Evolutionary conservation across 2,888 invertebrate genomes (phyloP).

Genomic region (Sipha maydis): DNA sequence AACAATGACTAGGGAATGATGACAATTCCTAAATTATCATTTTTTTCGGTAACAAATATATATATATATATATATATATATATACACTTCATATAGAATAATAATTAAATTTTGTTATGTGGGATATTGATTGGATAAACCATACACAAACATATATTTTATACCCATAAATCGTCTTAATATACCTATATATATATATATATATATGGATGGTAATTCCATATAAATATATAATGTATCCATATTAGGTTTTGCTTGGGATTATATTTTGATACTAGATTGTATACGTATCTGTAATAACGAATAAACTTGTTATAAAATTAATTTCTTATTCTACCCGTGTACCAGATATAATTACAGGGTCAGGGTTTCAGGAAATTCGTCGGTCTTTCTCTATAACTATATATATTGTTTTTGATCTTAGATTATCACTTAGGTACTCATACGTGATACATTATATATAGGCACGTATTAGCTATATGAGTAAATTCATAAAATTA

Average conservation of each 20-base stretch:
- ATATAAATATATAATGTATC: background rate
- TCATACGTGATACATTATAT: background rate
- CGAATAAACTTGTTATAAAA: conserved; percentile 6
- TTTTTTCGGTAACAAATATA: no score
- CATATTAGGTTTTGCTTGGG: background rate
- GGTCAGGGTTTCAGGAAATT: background rate
- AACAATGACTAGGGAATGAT: no score
- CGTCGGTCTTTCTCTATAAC: background rate
- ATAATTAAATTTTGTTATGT: no score
- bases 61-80: no score
- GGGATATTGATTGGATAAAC: no score
- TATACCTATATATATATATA: no score
- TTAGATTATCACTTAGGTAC: background rate
- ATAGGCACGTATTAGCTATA: background rate
- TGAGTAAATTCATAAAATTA: background rate
- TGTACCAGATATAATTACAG: conserved; percentile 3
- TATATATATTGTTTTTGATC: background rate
- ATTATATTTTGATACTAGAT: background rate
- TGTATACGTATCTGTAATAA: background rate
- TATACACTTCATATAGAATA: no score
- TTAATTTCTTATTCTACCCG: conserved; percentile 13
- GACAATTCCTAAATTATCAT: no score
- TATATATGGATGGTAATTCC: no score
- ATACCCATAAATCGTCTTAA: no score
- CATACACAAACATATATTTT: no score